phyloP scores from a whole-genome alignment of 2,797 vertebrate genomes.

The Bryconaethiops microstoma region DNA sequence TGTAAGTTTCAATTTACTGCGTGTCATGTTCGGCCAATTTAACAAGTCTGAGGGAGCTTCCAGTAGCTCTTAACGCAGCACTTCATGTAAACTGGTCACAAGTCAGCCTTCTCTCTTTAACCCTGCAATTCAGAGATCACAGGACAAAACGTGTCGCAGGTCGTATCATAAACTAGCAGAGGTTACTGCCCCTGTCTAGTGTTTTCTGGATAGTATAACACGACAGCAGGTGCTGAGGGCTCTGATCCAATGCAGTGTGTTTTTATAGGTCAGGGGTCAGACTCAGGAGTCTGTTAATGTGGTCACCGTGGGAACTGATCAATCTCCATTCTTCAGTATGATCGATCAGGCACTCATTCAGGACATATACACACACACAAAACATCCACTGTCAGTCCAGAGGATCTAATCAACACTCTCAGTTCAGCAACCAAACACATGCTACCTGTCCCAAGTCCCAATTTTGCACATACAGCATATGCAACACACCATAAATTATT shows the following conservation, averaged over 20 bases:
- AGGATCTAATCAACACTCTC: constrained; percentile 62
- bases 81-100: not conserved
- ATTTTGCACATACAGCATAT: constrained; percentile 25
- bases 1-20: not conserved
- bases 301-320: constrained; percentile 87
- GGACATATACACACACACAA: constrained; percentile 71
- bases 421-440: constrained; percentile 55
- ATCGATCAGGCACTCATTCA: constrained; percentile 83
- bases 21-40: not conserved
- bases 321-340: constrained; percentile 83
- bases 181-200: constrained; percentile 46
- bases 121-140: constrained; percentile 17
- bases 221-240: constrained; percentile 53
- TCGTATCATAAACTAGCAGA: constrained; percentile 23
- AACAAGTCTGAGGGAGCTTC: not conserved
- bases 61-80: not conserved
- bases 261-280: constrained; percentile 85
- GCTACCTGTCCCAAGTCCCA: constrained; percentile 26
- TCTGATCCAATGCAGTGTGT: constrained; percentile 76
- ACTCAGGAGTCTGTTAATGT: constrained; percentile 85
- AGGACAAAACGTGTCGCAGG: constrained; percentile 4
- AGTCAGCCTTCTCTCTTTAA: constrained; percentile 8
- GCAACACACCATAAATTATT: constrained; percentile 35
- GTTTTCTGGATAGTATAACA: constrained; percentile 49
- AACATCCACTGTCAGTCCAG: constrained; percentile 63